Percentiles rank a stretch among this genome's conserved stretches.
Evolutionary conservation across 2,113 vertebrate genomes (phyloP).

Genomic region (Entelurus aequoreus): DNA sequence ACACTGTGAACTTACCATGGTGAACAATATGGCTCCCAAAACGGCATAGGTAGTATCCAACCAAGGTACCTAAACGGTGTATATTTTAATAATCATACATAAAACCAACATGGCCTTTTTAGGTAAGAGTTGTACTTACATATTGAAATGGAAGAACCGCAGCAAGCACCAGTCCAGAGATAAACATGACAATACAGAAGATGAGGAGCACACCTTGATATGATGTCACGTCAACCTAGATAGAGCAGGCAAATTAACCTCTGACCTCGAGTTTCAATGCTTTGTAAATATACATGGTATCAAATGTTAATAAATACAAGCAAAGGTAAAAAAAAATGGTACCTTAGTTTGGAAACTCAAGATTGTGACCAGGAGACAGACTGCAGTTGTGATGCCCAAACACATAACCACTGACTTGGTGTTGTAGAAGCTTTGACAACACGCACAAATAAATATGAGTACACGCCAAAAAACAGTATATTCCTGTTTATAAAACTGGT

Average conservation of each 20-base stretch:
- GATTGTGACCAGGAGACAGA: slow-evolving; percentile 83
- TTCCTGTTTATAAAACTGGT: not conserved
- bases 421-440: slow-evolving; percentile 80
- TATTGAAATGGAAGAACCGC: slow-evolving; percentile 82
- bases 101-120: too few species aligned
- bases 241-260: slow-evolving; percentile 15
- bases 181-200: slow-evolving; percentile 81
- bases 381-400: slow-evolving; percentile 84
- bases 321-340: slow-evolving; percentile 16
- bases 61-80: slow-evolving; percentile 80
- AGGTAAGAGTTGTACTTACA: slow-evolving; percentile 66
- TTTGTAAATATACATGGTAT: not conserved
- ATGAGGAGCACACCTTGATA: slow-evolving; percentile 82
- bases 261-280: not conserved
- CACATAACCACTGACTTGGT: slow-evolving; percentile 90
- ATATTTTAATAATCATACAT: not conserved
- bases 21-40: slow-evolving; percentile 85
- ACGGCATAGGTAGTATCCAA: slow-evolving; percentile 78
- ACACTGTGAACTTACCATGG: slow-evolving; percentile 74
- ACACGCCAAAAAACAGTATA: not conserved
- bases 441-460: not conserved
- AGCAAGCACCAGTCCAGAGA: slow-evolving; percentile 80
- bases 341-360: slow-evolving; percentile 96
- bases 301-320: not conserved
- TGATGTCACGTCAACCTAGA: slow-evolving; percentile 86